phyloP scores from a whole-genome alignment of 2,888 invertebrate species.

The Dioctria linearis region DNA sequence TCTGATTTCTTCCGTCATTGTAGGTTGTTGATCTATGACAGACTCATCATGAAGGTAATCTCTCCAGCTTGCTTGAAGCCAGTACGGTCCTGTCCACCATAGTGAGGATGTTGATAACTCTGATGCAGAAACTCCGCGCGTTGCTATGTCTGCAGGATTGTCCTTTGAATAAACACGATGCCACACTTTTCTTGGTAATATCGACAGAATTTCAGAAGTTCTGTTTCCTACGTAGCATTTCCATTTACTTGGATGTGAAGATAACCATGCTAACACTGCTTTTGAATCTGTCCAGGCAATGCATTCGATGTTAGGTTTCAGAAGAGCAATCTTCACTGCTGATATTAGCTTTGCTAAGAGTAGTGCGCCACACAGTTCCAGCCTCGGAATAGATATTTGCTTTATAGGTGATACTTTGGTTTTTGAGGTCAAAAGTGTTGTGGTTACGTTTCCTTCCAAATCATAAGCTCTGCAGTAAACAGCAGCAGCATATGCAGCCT shows the following conservation, averaged over 20 bases:
- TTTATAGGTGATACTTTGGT: too few species aligned
- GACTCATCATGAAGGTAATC: neutral
- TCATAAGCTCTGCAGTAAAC: neutral
- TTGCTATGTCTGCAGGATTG: conserved; percentile 61
- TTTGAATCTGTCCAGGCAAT: conserved; percentile 58
- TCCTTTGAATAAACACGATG: conserved; percentile 57
- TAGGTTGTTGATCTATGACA: too few species aligned
- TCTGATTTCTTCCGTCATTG: too few species aligned
- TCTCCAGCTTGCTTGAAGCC: conserved; percentile 1
- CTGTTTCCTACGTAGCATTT: conserved; percentile 61
- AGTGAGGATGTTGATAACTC: conserved; percentile 53
- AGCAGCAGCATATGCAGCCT: conserved; percentile 32
- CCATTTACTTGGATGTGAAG: conserved; percentile 60
- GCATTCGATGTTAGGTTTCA: neutral
- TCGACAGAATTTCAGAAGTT: conserved; percentile 58
- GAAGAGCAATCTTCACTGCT: too few species aligned
- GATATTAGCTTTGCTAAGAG: too few species aligned
- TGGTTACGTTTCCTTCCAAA: too few species aligned
- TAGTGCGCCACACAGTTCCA: too few species aligned
- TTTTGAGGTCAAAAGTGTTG: too few species aligned
- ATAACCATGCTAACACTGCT: conserved; percentile 60
- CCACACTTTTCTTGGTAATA: conserved; percentile 52
- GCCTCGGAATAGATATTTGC: too few species aligned
- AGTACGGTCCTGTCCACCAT: conserved; percentile 61
- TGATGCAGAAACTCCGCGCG: conserved; percentile 58